Evolutionary conservation across 2,113 vertebrate genomes (phyloP).

Genomic region (Colistium nudipinnis): DNA sequence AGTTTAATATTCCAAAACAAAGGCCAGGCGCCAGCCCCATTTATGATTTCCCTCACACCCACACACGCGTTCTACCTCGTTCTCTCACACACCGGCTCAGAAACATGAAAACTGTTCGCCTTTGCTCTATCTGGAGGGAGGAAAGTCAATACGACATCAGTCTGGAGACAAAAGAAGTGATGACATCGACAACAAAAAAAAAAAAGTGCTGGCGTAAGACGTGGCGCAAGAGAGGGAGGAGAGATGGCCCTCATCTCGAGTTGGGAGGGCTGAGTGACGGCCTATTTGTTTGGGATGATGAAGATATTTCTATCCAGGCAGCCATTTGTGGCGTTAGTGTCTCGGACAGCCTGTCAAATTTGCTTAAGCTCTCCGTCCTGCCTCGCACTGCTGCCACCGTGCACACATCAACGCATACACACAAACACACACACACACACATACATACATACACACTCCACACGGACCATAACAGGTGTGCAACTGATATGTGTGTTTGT

Average conservation of each 20-base stretch:
- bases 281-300: conserved; percentile 73
- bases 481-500: conserved; percentile 34
- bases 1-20: conserved; percentile 77
- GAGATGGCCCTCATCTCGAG: conserved; percentile 37
- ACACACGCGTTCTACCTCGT: background rate
- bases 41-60: conserved; percentile 46
- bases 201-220: too few species aligned
- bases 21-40: conserved; percentile 70
- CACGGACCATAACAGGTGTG: conserved; percentile 60
- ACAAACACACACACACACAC: too few species aligned
- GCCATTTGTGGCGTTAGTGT: conserved; percentile 72
- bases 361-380: conserved; percentile 67
- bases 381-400: conserved; percentile 45
- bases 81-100: background rate
- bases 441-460: conserved; percentile 35
- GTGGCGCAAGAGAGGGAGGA: conserved; percentile 25
- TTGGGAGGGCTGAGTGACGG: conserved; percentile 63
- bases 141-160: conserved; percentile 10
- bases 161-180: conserved; percentile 19
- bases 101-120: background rate
- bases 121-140: conserved; percentile 1
- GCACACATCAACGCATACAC: conserved; percentile 29
- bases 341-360: conserved; percentile 78
- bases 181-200: conserved; percentile 37
- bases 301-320: conserved; percentile 77